Evolutionary conservation across 2,888 invertebrate genomes (phyloP), one percentile per base, ranked within the genome.

Genomic region (Cerastis leucographa): DNA sequence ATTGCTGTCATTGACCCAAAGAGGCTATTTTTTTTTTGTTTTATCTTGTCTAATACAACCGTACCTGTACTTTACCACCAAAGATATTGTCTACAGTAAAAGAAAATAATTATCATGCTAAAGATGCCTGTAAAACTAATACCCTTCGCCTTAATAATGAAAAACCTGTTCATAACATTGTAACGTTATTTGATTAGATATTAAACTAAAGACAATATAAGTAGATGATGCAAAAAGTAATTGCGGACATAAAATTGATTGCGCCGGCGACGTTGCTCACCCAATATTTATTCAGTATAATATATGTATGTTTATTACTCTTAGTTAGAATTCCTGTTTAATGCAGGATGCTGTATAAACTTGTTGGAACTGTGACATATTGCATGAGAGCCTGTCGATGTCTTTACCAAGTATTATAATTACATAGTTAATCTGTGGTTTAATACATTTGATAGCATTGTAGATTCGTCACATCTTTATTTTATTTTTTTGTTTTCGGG

Each of bases 161-260:
- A 81, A 74, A 69, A 66, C 69, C 54, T 56, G 56, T 62, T 40
- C 29, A 12, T 22, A 71, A 85, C 85, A 76, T 76, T 73, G 85
- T 85, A 85, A 40, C n/a, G 46, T 49, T 81, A 85, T 83, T 83
- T 85, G 40, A 84, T 61, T 62, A 64, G 42, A 64, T 42, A 70
- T 69, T 72, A 66, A 35, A 71, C 40, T 73, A 85, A 85, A 83
- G 51, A 76, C 71, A 81, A 83, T 85, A 83, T 85, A 81, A 81
- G 82, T 59, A 6, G 70, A 54, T 64, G 54, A 44, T 61, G 76
- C 70, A 73, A 66, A 70, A 81, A 29, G 46, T 85, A 76, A 83
- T 85, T 76, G 49, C 76, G 44, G 70, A 68, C 85, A 62, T 83
- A 83, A 83, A 83, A 71, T 76, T 70, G 51, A 81, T 81, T 83